A percentile compares a stretch with the other conserved stretches of the same genome.
Conservation (phyloP, 2,797 vertebrate species). For the Peromyscus melanophrys region DNA sequence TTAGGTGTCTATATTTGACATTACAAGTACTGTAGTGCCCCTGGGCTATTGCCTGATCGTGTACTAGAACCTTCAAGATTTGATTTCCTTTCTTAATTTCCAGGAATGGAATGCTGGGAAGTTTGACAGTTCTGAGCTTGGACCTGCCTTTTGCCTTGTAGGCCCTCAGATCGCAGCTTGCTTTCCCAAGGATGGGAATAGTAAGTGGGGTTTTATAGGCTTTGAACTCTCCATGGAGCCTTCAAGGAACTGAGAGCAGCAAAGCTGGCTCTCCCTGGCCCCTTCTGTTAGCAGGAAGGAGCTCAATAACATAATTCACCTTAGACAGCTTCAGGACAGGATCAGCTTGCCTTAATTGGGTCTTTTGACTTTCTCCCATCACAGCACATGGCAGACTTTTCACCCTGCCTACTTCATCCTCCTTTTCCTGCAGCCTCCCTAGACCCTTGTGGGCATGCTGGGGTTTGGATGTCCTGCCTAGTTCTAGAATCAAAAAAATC, state of each 20-base stretch:
- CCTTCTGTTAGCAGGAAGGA: neutral
- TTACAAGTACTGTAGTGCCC: constrained; percentile 65
- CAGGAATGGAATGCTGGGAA: constrained; percentile 13
- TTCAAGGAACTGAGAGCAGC: neutral
- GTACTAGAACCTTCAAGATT: constrained; percentile 13
- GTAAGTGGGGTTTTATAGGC: neutral
- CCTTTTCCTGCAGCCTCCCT: neutral
- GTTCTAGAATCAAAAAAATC: neutral
- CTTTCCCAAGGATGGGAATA: neutral
- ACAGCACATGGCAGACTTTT: neutral
- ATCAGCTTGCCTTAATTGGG: neutral
- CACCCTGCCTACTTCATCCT: neutral
- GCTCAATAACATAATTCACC: neutral
- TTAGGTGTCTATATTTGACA: constrained; percentile 75
- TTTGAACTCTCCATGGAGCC: neutral
- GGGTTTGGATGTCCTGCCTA: neutral
- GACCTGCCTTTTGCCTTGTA: constrained; percentile 45
- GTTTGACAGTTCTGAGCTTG: constrained; percentile 55
- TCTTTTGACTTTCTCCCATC: neutral
- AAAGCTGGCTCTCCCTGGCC: neutral
- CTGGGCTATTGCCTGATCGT: constrained; percentile 68
- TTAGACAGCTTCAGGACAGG: neutral
- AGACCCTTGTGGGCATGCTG: neutral
- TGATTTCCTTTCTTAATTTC: constrained; percentile 75
- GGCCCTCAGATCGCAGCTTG: neutral